Evolutionary conservation across 2,888 invertebrate species (phyloP).

Genomic region (Congeria kusceri): DNA sequence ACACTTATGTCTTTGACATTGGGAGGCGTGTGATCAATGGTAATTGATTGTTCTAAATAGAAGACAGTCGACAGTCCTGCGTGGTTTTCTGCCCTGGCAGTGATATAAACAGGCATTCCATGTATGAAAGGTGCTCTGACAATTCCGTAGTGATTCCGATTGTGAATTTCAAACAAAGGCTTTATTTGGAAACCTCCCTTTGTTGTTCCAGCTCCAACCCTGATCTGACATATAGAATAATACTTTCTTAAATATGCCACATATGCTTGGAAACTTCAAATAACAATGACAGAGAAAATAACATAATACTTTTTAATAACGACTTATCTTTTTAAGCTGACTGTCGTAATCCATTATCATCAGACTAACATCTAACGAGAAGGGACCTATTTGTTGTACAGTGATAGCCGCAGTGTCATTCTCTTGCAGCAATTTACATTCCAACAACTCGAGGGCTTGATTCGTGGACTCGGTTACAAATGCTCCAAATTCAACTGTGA

Average conservation of each 20-base stretch:
- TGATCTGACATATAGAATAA: no score
- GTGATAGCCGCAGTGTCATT: no score
- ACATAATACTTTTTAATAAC: background rate
- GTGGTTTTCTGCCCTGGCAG: slow-evolving; percentile 55
- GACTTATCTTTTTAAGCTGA: background rate
- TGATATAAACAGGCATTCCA: slow-evolving; percentile 46
- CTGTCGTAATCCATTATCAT: background rate
- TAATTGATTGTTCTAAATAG: slow-evolving; percentile 23
- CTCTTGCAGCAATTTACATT: no score
- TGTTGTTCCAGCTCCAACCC: slow-evolving; percentile 58
- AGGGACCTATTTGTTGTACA: background rate
- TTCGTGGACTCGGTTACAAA: no score
- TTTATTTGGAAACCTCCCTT: slow-evolving; percentile 54
- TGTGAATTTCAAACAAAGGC: slow-evolving; percentile 32
- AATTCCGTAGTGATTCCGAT: slow-evolving; percentile 5
- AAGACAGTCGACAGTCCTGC: slow-evolving; percentile 55
- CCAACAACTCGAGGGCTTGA: no score
- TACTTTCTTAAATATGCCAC: no score
- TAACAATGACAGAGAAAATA: no score
- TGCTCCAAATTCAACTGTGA: background rate
- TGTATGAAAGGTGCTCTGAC: slow-evolving; percentile 45
- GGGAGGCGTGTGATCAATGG: slow-evolving; percentile 59
- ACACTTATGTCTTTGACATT: slow-evolving; percentile 1
- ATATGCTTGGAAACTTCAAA: no score
- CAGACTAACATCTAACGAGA: background rate